These are phyloP conservation scores for Actinernus sp. DNA, from an alignment of 92 coral and sea anemone species.

Conservation along the genomic window DNA sequence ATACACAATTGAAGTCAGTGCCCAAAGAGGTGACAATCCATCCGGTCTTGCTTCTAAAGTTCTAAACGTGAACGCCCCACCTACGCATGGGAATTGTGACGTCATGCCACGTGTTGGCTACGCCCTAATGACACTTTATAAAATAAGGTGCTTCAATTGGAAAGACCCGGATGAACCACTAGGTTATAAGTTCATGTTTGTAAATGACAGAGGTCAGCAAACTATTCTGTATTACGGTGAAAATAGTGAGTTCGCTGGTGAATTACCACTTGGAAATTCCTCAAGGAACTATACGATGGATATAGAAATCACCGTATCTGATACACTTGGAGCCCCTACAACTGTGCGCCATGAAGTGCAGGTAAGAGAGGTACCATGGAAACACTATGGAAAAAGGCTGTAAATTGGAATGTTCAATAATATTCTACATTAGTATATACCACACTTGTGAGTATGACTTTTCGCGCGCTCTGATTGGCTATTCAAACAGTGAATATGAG, in stretches of 20 bases:
- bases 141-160: constrained; percentile 60
- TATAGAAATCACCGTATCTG: constrained; percentile 50
- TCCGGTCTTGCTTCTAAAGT: constrained; percentile 54
- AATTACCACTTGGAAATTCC: constrained; percentile 56
- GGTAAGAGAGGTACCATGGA: too few species aligned
- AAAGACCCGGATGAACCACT: constrained; percentile 70
- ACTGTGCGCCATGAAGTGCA: constrained; percentile 35
- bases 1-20: constrained; percentile 61
- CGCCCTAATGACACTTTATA: constrained; percentile 64
- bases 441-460: too few species aligned
- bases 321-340: constrained; percentile 55
- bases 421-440: too few species aligned
- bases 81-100: constrained; percentile 54
- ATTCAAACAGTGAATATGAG: too few species aligned
- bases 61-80: constrained; percentile 61
- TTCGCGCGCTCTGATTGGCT: too few species aligned
- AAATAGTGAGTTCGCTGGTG: constrained; percentile 30
- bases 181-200: constrained; percentile 41
- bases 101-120: constrained; percentile 71
- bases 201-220: constrained; percentile 12
- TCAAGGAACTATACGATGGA: constrained; percentile 45
- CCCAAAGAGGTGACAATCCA: constrained; percentile 21
- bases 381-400: too few species aligned
- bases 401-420: too few species aligned
- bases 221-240: constrained; percentile 57